Evolutionary conservation across 2,113 vertebrate species (phyloP).

Genomic region (Tringa solitaria): DNA sequence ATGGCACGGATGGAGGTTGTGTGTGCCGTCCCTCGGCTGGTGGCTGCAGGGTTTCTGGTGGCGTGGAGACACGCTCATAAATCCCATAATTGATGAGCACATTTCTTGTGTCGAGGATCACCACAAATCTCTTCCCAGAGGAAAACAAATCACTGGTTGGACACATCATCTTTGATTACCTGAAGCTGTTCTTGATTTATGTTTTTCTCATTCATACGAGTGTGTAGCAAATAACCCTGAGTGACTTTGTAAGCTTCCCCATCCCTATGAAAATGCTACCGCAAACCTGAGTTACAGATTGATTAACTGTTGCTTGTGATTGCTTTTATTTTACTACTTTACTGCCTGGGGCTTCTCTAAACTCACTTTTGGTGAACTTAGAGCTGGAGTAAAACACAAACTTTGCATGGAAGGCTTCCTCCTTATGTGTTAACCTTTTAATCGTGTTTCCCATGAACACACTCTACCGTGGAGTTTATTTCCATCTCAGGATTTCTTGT

Average conservation of each 20-base stretch:
- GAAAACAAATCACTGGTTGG: neutral
- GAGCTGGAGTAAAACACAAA: neutral
- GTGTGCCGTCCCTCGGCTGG: neutral
- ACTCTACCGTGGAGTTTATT: neutral
- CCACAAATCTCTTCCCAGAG: neutral
- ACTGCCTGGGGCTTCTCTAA: neutral
- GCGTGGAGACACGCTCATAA: neutral
- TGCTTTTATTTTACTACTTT: neutral
- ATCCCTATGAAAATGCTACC: neutral
- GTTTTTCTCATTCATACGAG: neutral
- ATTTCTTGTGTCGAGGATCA: neutral
- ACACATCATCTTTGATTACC: neutral
- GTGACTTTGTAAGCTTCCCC: neutral
- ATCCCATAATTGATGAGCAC: neutral
- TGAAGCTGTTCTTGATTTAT: neutral
- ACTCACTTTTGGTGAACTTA: fast-evolving
- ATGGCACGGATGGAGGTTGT: fast-evolving
- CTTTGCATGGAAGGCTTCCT: neutral
- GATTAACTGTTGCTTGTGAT: neutral
- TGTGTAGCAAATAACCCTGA: neutral
- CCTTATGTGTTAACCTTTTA: neutral
- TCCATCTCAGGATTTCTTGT: neutral
- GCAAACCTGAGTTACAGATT: neutral
- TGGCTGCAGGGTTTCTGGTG: neutral
- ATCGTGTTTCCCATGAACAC: neutral